Percentiles rank a stretch among this genome's conserved stretches.
Conservation (phyloP, 2,113 vertebrate genomes). For the Ptychochromis oligacanthus region DNA sequence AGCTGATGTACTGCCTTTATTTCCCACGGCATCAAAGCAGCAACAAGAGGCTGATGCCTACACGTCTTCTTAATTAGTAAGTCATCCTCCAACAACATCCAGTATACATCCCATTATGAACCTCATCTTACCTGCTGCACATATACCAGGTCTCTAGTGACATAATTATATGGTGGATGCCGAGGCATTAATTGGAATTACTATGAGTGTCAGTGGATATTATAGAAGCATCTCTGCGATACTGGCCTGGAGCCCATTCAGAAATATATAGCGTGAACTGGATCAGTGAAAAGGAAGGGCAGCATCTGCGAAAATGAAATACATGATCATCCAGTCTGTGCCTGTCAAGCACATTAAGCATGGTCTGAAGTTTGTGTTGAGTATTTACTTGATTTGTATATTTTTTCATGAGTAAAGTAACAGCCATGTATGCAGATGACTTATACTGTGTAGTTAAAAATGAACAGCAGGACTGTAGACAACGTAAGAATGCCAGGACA, state of each 20-base stretch:
- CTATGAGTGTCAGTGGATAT: constrained; percentile 27
- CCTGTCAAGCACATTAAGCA: neutral
- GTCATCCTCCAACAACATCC: constrained; percentile 30
- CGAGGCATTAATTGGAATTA: constrained; percentile 45
- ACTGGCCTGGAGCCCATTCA: neutral
- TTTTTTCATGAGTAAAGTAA: neutral
- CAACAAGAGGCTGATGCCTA: constrained; percentile 37
- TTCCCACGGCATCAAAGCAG: constrained; percentile 46
- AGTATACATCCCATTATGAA: constrained; percentile 44
- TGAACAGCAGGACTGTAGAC: neutral
- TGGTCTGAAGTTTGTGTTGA: neutral
- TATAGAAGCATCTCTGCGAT: constrained; percentile 1
- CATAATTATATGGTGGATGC: constrained; percentile 45
- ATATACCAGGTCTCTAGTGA: constrained; percentile 42
- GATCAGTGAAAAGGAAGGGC: neutral
- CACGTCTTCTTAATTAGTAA: constrained; percentile 44
- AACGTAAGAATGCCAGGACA: neutral
- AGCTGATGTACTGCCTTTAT: constrained; percentile 42
- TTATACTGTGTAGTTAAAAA: neutral
- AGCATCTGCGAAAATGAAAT: neutral
- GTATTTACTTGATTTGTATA: neutral
- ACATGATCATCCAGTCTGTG: neutral
- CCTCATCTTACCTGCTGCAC: constrained; percentile 30
- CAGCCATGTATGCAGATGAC: neutral
- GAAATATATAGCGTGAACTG: neutral